Percentiles rank a stretch among this genome's conserved stretches.
These are phyloP conservation scores for Subacronicta megacephala DNA, from an alignment of 2,888 invertebrate species.

Conservation along the genomic window DNA sequence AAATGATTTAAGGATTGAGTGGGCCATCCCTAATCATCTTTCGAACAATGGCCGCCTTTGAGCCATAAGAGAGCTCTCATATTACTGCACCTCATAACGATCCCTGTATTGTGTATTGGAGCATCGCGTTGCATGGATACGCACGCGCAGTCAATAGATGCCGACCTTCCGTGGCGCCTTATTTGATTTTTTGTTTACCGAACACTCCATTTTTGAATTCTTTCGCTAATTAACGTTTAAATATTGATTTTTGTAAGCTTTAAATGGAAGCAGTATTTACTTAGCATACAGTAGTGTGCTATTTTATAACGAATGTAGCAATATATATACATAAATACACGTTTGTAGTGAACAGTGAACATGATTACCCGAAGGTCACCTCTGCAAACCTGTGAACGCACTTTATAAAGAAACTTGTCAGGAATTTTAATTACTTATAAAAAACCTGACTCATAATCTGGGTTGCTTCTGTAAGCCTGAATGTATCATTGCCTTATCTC, in stretches of 20 bases:
- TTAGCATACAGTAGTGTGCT: conserved; percentile 1
- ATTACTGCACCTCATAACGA: conserved; percentile 51
- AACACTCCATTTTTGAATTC: conserved; percentile 48
- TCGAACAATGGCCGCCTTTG: conserved; percentile 48
- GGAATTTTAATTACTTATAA: conserved; percentile 27
- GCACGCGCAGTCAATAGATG: conserved; percentile 57
- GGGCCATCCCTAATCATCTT: conserved; percentile 43
- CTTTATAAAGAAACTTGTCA: conserved; percentile 10
- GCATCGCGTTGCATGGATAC: conserved; percentile 48
- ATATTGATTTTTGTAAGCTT: conserved; percentile 17
- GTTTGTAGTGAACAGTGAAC: conserved; percentile 1
- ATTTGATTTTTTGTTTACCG: conserved; percentile 52
- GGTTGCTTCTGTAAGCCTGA: neutral
- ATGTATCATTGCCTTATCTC: conserved; percentile 9
- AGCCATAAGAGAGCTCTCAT: conserved; percentile 39
- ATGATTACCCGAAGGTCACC: conserved; percentile 11
- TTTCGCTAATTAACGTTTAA: conserved; percentile 25
- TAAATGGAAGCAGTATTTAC: conserved; percentile 3
- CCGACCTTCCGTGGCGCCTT: conserved; percentile 63
- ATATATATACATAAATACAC: neutral
- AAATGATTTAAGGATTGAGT: neutral
- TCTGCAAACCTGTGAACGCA: neutral
- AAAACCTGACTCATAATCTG: neutral
- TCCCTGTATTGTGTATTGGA: conserved; percentile 38
- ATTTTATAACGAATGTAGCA: neutral